Base-by-base conservation (phyloP, 2,888 invertebrate species). In the Andricus quercusramuli region DNA sequence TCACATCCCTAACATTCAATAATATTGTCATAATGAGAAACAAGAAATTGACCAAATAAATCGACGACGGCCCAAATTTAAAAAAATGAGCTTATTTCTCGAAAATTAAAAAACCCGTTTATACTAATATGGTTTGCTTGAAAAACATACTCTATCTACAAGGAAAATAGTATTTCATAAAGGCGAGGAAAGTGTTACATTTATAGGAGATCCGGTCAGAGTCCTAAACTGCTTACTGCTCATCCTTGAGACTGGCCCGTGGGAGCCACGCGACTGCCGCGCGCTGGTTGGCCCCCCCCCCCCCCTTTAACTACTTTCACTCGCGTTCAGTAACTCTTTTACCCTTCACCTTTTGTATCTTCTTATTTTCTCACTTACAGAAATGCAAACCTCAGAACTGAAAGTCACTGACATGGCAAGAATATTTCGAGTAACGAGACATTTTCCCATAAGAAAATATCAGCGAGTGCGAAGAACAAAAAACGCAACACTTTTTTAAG, bases 261-360 rank as follows among this genome's bases (percentile, higher is more conserved):
- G 90, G 89, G 89, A 90, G 90, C 90, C 90, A 90, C 90, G 91
- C 90, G 90, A 89, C 91, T 88, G 90, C 89, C 90, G 88, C 88
- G 86, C 90, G 90, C 91, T 90, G 86, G 82, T 81, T 86, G n/a
- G n/a, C 86, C 84, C 87, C 86, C 87, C 86, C 86, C 86, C 84
- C 87, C 86, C 87, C 86, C 86, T 74, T 41, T 78, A 78, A 11
- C 56, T 56, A 22, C 62, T 66, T 76, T 66, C 70, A 32, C 74
- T 79, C 65, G 79, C 65, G 79, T 81, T 79, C 80, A 67, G 77
- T 84, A 80, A 78, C 79, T 80, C 78, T 77, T 70, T 80, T 78
- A 70, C 79, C 80, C 80, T 78, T 80, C 82, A 74, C 74, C 67
- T 78, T 83, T 80, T 64, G 74, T 78, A 79, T 32, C 70, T 29